These are phyloP conservation scores for Chaenocephalus aceratus DNA, from an alignment of 2,113 vertebrate species.

Conservation along the genomic window DNA sequence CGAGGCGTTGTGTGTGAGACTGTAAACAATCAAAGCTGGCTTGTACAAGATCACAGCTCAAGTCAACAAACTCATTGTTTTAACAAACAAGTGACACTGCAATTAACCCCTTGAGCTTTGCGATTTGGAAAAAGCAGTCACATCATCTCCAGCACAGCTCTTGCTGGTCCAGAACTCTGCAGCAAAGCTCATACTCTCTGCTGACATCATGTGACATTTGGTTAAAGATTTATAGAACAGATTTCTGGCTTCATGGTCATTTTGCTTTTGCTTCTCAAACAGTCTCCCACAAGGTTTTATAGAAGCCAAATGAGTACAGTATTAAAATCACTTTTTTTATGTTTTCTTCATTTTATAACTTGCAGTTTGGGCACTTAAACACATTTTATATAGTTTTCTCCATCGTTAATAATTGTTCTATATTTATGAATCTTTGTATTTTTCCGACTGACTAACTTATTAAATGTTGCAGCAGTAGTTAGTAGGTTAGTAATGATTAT, in stretches of 20 bases:
- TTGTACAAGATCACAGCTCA: background rate
- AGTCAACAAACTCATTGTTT: background rate
- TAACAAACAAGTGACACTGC: background rate
- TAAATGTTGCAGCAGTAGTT: background rate
- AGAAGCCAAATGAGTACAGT: background rate
- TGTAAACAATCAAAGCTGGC: background rate
- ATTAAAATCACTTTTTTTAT: background rate
- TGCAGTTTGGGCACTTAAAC: background rate
- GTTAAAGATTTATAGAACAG: too few relatives aligned
- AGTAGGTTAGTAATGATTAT: conserved; percentile 5
- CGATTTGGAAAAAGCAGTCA: background rate
- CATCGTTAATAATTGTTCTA: background rate
- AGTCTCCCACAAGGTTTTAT: background rate
- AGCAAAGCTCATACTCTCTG: background rate
- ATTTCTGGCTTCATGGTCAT: background rate
- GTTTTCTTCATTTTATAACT: background rate
- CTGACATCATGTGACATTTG: background rate
- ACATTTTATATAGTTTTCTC: background rate
- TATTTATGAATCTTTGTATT: background rate
- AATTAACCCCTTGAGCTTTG: background rate
- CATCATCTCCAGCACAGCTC: background rate
- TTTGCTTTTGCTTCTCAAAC: background rate
- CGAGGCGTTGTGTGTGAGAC: background rate
- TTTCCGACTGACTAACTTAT: background rate
- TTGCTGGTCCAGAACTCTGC: background rate